Conservation (phyloP, 1,140 invertebrate species). For the Aphaenogaster ashmeadi region DNA sequence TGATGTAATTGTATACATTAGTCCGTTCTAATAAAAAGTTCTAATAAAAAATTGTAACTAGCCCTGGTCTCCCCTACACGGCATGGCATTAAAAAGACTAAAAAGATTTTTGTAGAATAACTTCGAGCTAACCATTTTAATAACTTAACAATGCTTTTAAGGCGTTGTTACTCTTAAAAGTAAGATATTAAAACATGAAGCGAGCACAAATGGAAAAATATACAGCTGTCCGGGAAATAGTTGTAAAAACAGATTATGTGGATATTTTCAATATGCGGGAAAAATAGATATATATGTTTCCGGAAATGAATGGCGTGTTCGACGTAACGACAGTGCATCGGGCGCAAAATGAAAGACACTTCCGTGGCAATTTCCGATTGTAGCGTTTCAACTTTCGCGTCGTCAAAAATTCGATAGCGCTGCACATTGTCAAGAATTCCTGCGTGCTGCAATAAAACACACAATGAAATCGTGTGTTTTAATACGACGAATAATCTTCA, state of each 20-base stretch:
- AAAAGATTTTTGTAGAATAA: not conserved
- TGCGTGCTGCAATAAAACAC: not conserved
- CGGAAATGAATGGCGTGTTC: slow-evolving; percentile 70
- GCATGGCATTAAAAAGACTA: not conserved
- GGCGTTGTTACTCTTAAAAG: not conserved
- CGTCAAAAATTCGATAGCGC: slow-evolving; percentile 59
- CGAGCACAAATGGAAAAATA: not conserved
- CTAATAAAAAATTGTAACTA: too few relatives aligned
- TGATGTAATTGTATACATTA: too few relatives aligned
- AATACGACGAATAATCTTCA: not conserved
- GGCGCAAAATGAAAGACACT: slow-evolving; percentile 69
- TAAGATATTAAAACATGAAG: not conserved
- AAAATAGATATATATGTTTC: slow-evolving; percentile 65
- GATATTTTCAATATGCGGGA: slow-evolving; percentile 20
- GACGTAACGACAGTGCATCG: slow-evolving; percentile 19
- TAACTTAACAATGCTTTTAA: not conserved
- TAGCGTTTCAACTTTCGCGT: slow-evolving; percentile 51
- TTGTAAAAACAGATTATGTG: slow-evolving; percentile 32
- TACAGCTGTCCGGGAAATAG: not conserved
- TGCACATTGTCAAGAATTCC: slow-evolving; percentile 56
- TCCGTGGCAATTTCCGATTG: slow-evolving; percentile 75
- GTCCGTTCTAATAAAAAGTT: too few relatives aligned
- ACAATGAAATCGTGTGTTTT: not conserved
- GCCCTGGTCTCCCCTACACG: too few relatives aligned
- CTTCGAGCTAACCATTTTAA: not conserved